A percentile compares a stretch with the other conserved stretches of the same genome.
phyloP scores from a whole-genome alignment of 1,140 invertebrate species.

The Cherax destructor region DNA sequence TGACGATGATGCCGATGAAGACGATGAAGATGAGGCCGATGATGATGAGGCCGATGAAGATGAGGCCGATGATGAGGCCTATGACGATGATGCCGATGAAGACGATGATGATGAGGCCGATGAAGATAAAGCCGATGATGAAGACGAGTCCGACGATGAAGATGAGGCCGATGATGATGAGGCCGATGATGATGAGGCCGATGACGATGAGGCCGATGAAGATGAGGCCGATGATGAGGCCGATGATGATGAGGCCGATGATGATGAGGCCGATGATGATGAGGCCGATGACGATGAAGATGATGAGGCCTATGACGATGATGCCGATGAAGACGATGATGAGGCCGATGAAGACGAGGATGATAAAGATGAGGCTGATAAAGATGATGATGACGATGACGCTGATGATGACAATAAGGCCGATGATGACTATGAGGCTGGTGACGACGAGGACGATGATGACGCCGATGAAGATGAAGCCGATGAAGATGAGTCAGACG shows the following conservation, averaged over 20 bases:
- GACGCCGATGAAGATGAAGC: background rate
- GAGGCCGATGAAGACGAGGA: background rate
- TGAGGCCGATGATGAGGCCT: background rate
- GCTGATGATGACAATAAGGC: background rate
- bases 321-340: background rate
- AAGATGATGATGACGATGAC: background rate
- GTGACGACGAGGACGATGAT: background rate
- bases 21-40: conserved; percentile 1
- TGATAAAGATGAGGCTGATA: background rate
- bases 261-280: background rate
- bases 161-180: conserved; percentile 22
- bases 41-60: conserved; percentile 19
- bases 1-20: background rate
- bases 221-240: conserved; percentile 1
- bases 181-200: background rate
- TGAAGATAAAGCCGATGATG: conserved; percentile 14
- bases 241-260: background rate
- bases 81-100: background rate
- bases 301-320: background rate
- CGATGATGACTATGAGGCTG: background rate
- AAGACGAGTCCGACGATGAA: background rate
- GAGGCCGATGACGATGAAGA: background rate
- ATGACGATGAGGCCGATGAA: background rate
- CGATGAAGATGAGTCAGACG: background rate
- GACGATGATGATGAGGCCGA: background rate